Evolutionary conservation across 2,113 vertebrate genomes (phyloP), one percentile per base, ranked within the genome.

Genomic region (Microcebus tavaratra): DNA sequence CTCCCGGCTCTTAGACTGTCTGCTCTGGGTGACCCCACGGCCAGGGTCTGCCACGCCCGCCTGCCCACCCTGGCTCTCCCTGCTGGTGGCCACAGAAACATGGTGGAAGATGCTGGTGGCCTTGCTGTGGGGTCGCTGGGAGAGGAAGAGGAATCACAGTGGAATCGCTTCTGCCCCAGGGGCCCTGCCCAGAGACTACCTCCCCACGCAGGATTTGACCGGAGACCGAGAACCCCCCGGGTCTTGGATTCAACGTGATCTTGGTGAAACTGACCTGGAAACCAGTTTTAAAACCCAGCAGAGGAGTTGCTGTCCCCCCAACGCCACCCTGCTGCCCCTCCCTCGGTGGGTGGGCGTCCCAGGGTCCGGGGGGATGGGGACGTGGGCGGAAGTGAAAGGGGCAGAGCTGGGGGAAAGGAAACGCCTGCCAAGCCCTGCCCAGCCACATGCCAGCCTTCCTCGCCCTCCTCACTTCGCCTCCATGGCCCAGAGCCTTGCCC

Each of bases 21-120:
- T 0, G 13, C n/a, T 48, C 65, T 0, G 9, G 34, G 67, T 1
- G 15, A 4, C 21, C 78, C n/a, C 48, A 21, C 0, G 67, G 55
- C 36, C 4, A 11, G 67, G 31, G 82, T 31, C 59, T 1, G 5
- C 36, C 14, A 3, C 67, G 20, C 63, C 50, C 31, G 27, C 0
- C 18, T 9, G 1, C 29, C n/a, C 2, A 8, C 50, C 31, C 11
- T 20, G 50, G 34, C 27, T 18, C 36, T 8, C 48, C 27, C 36
- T 42, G 63, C 34, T 14, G 9, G 21, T 20, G 45, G 42, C 29
- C 25, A 42, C 21, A 34, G 81, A 45, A 36, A 14, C 0, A 20
- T 6, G 1, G 48, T 4, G 59, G 48, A 11, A 29, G 50, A 31
- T 0, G 3, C 34, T 6, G 15, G 34, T 21, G 89, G 25, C 36